A percentile compares a stretch with the other conserved stretches of the same genome.
phyloP scores from a whole-genome alignment of 2,888 invertebrate species.

The Protonemura montana region DNA sequence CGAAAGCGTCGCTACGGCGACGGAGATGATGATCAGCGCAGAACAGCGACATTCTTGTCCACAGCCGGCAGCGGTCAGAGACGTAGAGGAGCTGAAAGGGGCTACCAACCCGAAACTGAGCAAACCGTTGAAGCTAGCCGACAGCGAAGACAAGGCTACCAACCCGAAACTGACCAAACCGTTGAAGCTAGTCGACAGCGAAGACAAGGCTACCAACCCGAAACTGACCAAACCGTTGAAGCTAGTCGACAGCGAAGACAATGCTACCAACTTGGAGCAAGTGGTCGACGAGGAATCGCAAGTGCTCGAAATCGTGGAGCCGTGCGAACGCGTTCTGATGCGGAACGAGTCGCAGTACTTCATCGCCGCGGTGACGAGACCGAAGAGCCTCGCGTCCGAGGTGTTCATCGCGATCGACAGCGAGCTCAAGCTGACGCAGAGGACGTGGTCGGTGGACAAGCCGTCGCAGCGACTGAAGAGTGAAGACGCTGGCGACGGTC shows the following conservation, averaged over 20 bases:
- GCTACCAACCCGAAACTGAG: too few relatives aligned
- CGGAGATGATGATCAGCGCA: slow-evolving; percentile 8
- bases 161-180: too few relatives aligned
- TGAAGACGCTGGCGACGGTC: background rate
- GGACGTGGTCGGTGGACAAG: background rate
- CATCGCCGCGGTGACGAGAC: slow-evolving; percentile 44
- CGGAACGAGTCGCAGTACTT: slow-evolving; percentile 43
- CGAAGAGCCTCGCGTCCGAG: slow-evolving; percentile 44
- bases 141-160: slow-evolving; percentile 7
- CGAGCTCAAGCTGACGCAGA: background rate
- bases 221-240: slow-evolving; percentile 24
- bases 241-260: background rate
- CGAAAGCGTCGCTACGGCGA: background rate
- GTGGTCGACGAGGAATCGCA: background rate
- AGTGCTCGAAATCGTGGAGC: background rate
- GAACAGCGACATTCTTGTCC: background rate
- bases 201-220: background rate
- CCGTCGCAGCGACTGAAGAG: background rate
- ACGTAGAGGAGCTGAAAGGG: background rate
- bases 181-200: too few relatives aligned
- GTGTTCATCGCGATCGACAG: slow-evolving; percentile 37
- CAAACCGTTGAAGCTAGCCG: too few relatives aligned
- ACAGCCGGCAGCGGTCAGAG: background rate
- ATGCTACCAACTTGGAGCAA: too few relatives aligned
- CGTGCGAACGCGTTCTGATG: background rate